Evolutionary conservation across 2,888 invertebrate genomes (phyloP).

Genomic region (Papilio elwesi): DNA sequence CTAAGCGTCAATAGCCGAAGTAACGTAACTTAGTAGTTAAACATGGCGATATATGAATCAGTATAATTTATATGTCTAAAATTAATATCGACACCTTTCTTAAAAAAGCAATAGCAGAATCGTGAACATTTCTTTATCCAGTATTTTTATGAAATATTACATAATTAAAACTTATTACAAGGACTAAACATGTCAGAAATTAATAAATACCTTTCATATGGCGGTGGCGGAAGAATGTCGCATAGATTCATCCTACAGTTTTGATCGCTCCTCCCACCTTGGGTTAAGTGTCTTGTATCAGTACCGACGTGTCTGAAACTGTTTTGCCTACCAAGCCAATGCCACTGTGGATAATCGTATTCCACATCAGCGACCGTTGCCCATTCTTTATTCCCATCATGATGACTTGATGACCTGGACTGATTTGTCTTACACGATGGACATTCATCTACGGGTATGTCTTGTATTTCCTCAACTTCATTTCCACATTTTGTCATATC

Average conservation of each 20-base stretch:
- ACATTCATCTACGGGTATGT: slow-evolving; percentile 77
- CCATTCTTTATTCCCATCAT: slow-evolving; percentile 77
- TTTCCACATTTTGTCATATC: slow-evolving; percentile 82
- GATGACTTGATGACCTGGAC: slow-evolving; percentile 77
- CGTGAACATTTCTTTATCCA: too few species aligned
- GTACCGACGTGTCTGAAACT: slow-evolving; percentile 72
- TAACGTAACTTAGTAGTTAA: too few species aligned
- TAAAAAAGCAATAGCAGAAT: too few species aligned
- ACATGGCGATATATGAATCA: too few species aligned
- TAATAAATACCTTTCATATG: slow-evolving; percentile 72
- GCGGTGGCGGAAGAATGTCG: slow-evolving; percentile 77
- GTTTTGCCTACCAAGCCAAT: slow-evolving; percentile 77
- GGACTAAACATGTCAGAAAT: not conserved
- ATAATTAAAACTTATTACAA: too few species aligned
- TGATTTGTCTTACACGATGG: slow-evolving; percentile 78
- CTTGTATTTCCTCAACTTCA: slow-evolving; percentile 70
- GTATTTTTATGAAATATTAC: too few species aligned
- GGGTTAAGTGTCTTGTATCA: slow-evolving; percentile 66
- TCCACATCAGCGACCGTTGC: slow-evolving; percentile 73
- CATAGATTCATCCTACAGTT: slow-evolving; percentile 80
- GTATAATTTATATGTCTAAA: too few species aligned
- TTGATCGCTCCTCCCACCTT: slow-evolving; percentile 68
- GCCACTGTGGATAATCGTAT: slow-evolving; percentile 81
- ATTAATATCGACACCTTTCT: too few species aligned
- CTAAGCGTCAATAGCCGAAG: too few species aligned